phyloP scores from a whole-genome alignment of 2,888 invertebrate species.

The Drosophila paramelanica region DNA sequence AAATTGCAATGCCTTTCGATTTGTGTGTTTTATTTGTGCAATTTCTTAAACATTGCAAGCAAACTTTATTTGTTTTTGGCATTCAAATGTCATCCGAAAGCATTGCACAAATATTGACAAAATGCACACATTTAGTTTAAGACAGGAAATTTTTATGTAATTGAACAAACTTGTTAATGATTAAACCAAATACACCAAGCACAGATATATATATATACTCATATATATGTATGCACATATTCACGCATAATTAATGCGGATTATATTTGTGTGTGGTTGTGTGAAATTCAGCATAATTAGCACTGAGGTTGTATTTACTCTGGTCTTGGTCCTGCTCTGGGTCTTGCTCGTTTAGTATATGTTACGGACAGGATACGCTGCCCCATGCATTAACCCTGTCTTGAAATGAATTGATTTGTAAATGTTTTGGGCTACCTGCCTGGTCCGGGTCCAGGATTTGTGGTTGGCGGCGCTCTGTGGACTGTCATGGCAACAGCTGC shows the following conservation, averaged over 20 bases:
- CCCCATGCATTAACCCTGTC: slow-evolving; percentile 11
- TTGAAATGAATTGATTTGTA: slow-evolving; percentile 64
- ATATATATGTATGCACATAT: slow-evolving; percentile 11
- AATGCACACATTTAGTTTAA: slow-evolving; percentile 5
- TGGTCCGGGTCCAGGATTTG: slow-evolving; percentile 35
- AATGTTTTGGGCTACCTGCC: slow-evolving; percentile 41
- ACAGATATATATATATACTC: slow-evolving; percentile 12
- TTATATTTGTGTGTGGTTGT: slow-evolving; percentile 42
- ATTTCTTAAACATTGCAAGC: slow-evolving; percentile 36
- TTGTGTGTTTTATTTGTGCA: slow-evolving; percentile 48
- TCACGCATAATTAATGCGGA: slow-evolving; percentile 64
- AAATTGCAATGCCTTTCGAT: slow-evolving; percentile 58
- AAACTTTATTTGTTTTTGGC: slow-evolving; percentile 42
- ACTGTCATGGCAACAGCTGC: slow-evolving; percentile 58
- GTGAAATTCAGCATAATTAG: slow-evolving; percentile 56
- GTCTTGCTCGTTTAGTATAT: slow-evolving; percentile 5
- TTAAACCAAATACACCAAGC: slow-evolving; percentile 34
- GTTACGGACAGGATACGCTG: slow-evolving; percentile 7
- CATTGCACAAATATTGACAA: slow-evolving; percentile 38
- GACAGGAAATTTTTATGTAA: slow-evolving; percentile 38
- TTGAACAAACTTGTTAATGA: slow-evolving; percentile 52
- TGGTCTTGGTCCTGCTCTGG: slow-evolving; percentile 2
- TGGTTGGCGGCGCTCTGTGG: slow-evolving; percentile 11
- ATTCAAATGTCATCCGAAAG: slow-evolving; percentile 28
- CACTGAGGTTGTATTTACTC: slow-evolving; percentile 42